Conservation (phyloP, 2,113 vertebrate genomes). For the Clarias batrachus region DNA sequence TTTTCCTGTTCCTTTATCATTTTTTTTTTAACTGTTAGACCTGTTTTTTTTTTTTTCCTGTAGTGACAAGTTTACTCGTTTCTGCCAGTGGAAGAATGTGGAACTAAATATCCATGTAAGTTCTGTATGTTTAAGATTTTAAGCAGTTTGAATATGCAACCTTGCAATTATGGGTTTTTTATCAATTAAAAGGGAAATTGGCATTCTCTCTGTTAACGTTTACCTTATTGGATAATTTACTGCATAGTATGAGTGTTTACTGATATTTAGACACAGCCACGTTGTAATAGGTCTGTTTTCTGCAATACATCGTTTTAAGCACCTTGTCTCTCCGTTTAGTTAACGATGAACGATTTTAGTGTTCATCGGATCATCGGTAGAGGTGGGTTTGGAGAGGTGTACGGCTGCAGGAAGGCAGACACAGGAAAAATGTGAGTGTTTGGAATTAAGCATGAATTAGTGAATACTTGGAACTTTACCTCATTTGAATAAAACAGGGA, state of each 20-base stretch:
- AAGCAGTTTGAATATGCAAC: too few relatives aligned
- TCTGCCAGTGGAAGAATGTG: slow-evolving; percentile 99
- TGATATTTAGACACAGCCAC: neutral
- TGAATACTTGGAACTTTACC: neutral
- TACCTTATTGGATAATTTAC: neutral
- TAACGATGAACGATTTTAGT: slow-evolving; percentile 99
- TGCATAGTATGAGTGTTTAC: neutral
- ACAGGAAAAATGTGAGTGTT: slow-evolving; percentile 95
- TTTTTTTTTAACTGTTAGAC: slow-evolving; percentile 9
- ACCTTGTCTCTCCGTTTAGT: slow-evolving; percentile 65
- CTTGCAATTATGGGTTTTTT: neutral
- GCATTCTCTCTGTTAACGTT: neutral
- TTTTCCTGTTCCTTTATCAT: neutral
- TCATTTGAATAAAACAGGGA: neutral
- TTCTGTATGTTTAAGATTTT: slow-evolving; percentile 44
- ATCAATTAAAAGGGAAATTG: neutral
- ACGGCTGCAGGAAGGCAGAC: slow-evolving; percentile 97
- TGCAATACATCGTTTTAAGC: neutral
- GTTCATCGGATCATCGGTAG: slow-evolving; percentile 97
- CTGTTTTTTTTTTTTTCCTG: neutral
- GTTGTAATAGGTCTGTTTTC: neutral
- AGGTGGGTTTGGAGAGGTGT: slow-evolving; percentile 96
- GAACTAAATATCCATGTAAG: slow-evolving; percentile 98
- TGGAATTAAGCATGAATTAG: neutral
- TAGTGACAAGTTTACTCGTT: slow-evolving; percentile 97